Evolutionary conservation across 2,797 vertebrate genomes (phyloP).

Genomic region (Notolabrus celidotus): DNA sequence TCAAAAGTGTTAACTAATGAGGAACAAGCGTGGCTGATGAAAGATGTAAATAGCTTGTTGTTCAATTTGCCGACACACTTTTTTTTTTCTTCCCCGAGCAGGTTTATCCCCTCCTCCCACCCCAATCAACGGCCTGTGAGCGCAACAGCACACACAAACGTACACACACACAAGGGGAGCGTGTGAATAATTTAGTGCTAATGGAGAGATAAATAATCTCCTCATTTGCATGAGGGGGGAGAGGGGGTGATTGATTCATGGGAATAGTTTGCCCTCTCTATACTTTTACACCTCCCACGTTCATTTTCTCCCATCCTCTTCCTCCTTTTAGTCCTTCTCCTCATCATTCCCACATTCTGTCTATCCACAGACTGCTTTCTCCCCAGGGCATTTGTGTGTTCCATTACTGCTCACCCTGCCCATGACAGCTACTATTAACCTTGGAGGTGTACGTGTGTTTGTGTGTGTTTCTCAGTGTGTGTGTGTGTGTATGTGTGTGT

Average conservation of each 20-base stretch:
- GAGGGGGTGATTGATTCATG: constrained; percentile 78
- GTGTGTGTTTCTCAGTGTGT: constrained; percentile 19
- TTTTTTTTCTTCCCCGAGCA: constrained; percentile 20
- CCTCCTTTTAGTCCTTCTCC: constrained; percentile 49
- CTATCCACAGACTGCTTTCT: constrained; percentile 65
- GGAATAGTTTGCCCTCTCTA: constrained; percentile 63
- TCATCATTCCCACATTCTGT: constrained; percentile 76
- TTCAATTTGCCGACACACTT: constrained; percentile 73
- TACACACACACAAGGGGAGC: constrained; percentile 14
- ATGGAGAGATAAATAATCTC: constrained; percentile 85
- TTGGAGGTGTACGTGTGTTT: constrained; percentile 69
- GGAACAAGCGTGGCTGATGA: constrained; percentile 77
- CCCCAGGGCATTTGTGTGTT: constrained; percentile 78
- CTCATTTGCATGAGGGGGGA: constrained; percentile 69
- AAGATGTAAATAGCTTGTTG: constrained; percentile 82
- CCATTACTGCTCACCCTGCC: constrained; percentile 81
- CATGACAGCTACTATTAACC: constrained; percentile 83
- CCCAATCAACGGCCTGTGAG: constrained; percentile 40
- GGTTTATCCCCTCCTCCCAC: constrained; percentile 52
- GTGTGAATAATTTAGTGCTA: constrained; percentile 84
- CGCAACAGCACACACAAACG: constrained; percentile 30
- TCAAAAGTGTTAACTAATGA: constrained; percentile 81
- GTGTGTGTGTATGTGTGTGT: constrained; percentile 11
- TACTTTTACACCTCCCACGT: constrained; percentile 25
- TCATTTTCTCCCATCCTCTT: constrained; percentile 41